phyloP scores from a whole-genome alignment of 2,888 invertebrate species.

The Quadriops clusia region DNA sequence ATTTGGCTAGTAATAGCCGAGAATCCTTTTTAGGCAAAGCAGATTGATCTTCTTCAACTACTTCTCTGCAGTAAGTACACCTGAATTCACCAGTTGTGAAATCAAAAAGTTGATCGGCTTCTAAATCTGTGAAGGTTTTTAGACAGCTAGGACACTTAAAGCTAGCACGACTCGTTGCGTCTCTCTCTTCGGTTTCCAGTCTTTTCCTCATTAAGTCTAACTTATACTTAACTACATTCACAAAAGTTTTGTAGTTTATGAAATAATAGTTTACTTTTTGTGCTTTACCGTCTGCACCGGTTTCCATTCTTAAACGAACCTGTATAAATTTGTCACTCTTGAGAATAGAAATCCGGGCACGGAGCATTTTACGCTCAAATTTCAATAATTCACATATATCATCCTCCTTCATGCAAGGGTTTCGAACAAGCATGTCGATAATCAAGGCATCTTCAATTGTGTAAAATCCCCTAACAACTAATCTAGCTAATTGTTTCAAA shows the following conservation, averaged over 20 bases:
- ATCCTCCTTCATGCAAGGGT: slow-evolving; percentile 90
- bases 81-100: slow-evolving; percentile 73
- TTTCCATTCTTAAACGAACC: slow-evolving; percentile 88
- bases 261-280: slow-evolving; percentile 96
- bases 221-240: slow-evolving; percentile 96
- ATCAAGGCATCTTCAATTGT: slow-evolving; percentile 87
- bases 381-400: slow-evolving; percentile 82
- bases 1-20: slow-evolving; percentile 76
- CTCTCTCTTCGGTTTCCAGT: slow-evolving; percentile 90
- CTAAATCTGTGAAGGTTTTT: slow-evolving; percentile 91
- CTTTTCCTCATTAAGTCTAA: slow-evolving; percentile 90
- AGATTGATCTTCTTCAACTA: slow-evolving; percentile 89
- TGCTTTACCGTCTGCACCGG: slow-evolving; percentile 86
- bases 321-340: slow-evolving; percentile 90
- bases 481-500: slow-evolving; percentile 79
- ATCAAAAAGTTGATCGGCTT: slow-evolving; percentile 85
- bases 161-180: slow-evolving; percentile 89
- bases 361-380: slow-evolving; percentile 87
- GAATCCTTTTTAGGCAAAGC: slow-evolving; percentile 91
- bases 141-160: slow-evolving; percentile 86
- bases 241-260: slow-evolving; percentile 93
- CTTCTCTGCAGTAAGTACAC: slow-evolving; percentile 80
- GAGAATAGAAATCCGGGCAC: slow-evolving; percentile 74
- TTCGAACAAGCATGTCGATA: slow-evolving; percentile 89
- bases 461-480: slow-evolving; percentile 89